These are phyloP conservation scores for Zygogramma bicolorata DNA, from an alignment of 2,888 invertebrate species.

Conservation along the genomic window DNA sequence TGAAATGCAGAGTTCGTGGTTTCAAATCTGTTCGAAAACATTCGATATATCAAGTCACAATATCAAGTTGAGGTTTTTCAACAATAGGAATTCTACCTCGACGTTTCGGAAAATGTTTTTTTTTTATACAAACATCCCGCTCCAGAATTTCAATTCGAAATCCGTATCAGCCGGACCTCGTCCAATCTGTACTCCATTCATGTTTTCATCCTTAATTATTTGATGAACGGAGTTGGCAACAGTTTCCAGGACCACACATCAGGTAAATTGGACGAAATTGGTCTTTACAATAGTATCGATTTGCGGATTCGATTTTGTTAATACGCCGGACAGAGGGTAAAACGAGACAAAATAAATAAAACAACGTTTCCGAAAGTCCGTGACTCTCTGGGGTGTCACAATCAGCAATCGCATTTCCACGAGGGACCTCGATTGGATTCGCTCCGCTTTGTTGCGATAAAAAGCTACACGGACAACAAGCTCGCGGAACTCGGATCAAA, in stretches of 20 bases:
- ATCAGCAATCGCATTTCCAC: constrained; percentile 60
- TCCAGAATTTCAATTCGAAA: background rate
- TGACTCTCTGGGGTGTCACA: constrained; percentile 59
- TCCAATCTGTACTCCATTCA: constrained; percentile 23
- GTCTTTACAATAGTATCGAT: constrained; percentile 35
- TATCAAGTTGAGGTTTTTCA: background rate
- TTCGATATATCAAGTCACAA: background rate
- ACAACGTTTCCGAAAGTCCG: constrained; percentile 47
- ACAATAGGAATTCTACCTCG: background rate
- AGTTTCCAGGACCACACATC: constrained; percentile 24
- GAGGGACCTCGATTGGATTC: constrained; percentile 52
- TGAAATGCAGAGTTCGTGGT: background rate
- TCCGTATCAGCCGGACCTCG: background rate
- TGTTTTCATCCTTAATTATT: constrained; percentile 28
- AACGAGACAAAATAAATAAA: constrained; percentile 54
- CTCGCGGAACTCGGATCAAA: constrained; percentile 49
- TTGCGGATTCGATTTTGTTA: constrained; percentile 44
- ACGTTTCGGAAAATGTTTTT: background rate
- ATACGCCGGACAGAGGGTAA: constrained; percentile 45
- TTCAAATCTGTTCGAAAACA: background rate
- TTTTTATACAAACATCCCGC: background rate
- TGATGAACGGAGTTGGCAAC: constrained; percentile 35
- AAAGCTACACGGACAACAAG: constrained; percentile 50
- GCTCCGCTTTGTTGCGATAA: constrained; percentile 48
- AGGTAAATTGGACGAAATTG: constrained; percentile 34